Evolutionary conservation across 2,113 vertebrate genomes (phyloP), one percentile per base, ranked within the genome.

Genomic region (Aleadryas rufinucha): DNA sequence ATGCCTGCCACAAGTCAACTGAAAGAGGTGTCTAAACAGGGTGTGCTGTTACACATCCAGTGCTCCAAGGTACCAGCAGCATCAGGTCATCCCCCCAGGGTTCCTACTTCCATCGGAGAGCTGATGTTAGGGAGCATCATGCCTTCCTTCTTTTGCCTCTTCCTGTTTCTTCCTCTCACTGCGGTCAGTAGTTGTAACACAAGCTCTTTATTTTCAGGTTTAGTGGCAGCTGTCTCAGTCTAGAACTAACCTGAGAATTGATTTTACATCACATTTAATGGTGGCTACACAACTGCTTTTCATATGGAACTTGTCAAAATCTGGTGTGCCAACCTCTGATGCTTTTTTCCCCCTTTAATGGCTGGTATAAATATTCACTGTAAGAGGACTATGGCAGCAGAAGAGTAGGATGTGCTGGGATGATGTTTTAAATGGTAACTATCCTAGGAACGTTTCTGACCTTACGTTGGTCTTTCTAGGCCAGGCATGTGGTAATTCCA

Each of bases 191-290:
- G 65, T 85, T 83, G 45, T 47, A 93, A 77, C 3, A 74, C 7
- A 95, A 69, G 30, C 26, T 76, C 35, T 94, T 93, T 85, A 70
- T 80, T 95, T 89, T 85, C 57, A 74, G 53, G 41, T 84, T 60
- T 61, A 79, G 28, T 61, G 17, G 39, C 52, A 84, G 17, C 59
- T 78, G 30, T 52, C 68, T 95, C 4, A 2, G 59, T 71, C 39
- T 75, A 68, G n/a, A 94, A 89, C 72, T 65, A 81, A 80, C 13
- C 53, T 83, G 64, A 84, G 39, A 95, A 90, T 2, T 68, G 30
- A 86, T 93, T 91, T 90, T 84, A 63, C 28, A 63, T 49, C 41
- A 45, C 33, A 78, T 71, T 52, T 92, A 68, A 71, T 56, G 39
- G 59, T 59, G 64, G 26, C 37, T 71, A 76, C n/a, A 61, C 49